These are phyloP conservation scores for Chelonia mydas DNA, from an alignment of 2,797 vertebrate species.

Conservation along the genomic window DNA sequence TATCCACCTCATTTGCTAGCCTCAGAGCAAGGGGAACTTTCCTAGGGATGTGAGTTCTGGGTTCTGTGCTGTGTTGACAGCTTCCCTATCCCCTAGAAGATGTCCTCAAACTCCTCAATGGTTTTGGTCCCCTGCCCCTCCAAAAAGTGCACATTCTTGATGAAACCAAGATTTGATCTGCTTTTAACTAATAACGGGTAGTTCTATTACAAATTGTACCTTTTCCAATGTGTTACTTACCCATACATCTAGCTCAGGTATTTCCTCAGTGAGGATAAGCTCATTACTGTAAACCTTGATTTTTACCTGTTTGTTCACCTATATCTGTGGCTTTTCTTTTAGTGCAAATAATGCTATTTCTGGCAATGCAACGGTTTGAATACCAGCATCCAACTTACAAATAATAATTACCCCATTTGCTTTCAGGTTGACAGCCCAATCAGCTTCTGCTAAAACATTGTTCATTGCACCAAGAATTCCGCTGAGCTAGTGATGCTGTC, in stretches of 20 bases:
- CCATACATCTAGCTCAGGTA: neutral
- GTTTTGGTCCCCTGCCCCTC: neutral
- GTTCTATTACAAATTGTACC: neutral
- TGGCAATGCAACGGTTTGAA: neutral
- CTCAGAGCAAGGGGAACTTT: neutral
- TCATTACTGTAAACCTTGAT: neutral
- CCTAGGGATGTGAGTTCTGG: neutral
- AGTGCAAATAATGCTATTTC: neutral
- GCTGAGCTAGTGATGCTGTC: neutral
- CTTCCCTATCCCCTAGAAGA: neutral
- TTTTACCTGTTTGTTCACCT: neutral
- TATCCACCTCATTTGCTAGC: neutral
- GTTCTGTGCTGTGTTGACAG: neutral
- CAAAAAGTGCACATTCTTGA: neutral
- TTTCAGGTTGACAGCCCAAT: neutral
- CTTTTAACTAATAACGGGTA: neutral
- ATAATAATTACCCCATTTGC: neutral
- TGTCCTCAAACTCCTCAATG: neutral
- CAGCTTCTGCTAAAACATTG: neutral
- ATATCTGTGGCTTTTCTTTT: neutral
- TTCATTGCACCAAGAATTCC: neutral
- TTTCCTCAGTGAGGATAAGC: neutral
- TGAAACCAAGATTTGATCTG: neutral
- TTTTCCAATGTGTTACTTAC: neutral
- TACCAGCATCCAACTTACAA: neutral